Evolutionary conservation across 2,888 invertebrate genomes (phyloP).

Genomic region (Melinaea marsaeus): DNA sequence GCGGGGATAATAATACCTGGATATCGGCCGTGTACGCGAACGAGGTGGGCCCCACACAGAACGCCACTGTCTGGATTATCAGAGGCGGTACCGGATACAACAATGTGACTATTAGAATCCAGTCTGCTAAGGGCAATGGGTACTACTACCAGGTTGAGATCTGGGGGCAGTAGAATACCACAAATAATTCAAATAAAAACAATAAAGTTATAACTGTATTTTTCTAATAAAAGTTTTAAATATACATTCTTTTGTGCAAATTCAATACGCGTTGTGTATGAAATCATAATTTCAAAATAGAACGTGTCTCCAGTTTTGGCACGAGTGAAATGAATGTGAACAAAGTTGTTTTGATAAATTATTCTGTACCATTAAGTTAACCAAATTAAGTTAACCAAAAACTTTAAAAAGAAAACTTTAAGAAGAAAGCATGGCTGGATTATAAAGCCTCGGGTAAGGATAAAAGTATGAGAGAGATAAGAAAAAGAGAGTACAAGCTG

Average conservation of each 20-base stretch:
- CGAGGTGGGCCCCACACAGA: slow-evolving; percentile 55
- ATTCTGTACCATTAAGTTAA: no score
- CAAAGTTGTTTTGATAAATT: no score
- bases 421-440: no score
- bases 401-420: no score
- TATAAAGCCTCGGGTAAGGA: no score
- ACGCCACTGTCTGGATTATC: slow-evolving; percentile 43
- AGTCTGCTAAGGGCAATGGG: slow-evolving; percentile 51
- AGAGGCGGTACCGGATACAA: slow-evolving; percentile 43
- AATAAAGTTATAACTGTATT: neutral
- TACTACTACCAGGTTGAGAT: slow-evolving; percentile 56
- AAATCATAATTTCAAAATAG: no score
- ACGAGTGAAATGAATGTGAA: no score
- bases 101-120: slow-evolving; percentile 51
- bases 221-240: neutral
- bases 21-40: slow-evolving; percentile 49
- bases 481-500: no score
- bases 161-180: slow-evolving; percentile 49
- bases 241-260: neutral
- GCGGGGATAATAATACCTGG: slow-evolving; percentile 46
- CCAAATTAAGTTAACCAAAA: no score
- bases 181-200: neutral
- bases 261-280: no score
- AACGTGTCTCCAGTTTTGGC: no score
- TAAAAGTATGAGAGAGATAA: no score